These are phyloP conservation scores for Equus quagga DNA, from an alignment of 2,113 vertebrate species.

Conservation along the genomic window DNA sequence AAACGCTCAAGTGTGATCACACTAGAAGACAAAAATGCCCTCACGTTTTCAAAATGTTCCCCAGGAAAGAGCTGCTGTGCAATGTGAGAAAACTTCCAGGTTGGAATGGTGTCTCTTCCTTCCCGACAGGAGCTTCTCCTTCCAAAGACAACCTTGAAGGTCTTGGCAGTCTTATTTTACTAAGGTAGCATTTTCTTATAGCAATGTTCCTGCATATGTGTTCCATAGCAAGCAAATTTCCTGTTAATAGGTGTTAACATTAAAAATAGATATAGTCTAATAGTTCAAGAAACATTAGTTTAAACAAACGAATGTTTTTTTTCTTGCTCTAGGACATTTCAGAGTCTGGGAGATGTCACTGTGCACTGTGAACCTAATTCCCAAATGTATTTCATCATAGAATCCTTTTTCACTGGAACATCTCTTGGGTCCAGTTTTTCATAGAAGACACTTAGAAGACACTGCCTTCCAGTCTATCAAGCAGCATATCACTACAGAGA, in stretches of 20 bases:
- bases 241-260: neutral
- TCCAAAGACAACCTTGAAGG: neutral
- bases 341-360: neutral
- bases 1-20: neutral
- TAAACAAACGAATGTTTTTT: neutral
- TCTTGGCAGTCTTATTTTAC: neutral
- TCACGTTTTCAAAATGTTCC: neutral
- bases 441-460: neutral
- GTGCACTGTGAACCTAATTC: neutral
- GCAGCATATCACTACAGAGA: neutral
- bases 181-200: neutral
- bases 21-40: neutral
- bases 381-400: neutral
- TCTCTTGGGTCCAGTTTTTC: neutral
- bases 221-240: neutral
- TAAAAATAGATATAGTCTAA: neutral
- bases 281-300: neutral
- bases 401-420: neutral
- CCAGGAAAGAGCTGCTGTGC: neutral
- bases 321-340: neutral
- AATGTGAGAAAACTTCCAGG: neutral
- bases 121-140: neutral
- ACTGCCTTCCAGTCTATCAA: neutral
- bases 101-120: neutral
- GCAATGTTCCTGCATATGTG: neutral